phyloP scores from a whole-genome alignment of 2,888 invertebrate genomes.

The Zaprionus bogoriensis region DNA sequence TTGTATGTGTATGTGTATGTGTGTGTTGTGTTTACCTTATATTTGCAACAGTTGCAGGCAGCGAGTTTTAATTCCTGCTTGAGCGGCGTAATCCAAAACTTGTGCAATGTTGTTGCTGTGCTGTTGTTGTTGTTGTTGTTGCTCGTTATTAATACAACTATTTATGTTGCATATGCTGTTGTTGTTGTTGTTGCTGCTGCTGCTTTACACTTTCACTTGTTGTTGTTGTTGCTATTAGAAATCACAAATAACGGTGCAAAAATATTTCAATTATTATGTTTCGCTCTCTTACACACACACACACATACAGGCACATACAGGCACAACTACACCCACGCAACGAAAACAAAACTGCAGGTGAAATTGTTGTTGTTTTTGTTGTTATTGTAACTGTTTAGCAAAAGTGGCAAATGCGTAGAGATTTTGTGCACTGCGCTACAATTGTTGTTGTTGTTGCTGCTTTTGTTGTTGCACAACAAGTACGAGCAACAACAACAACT shows the following conservation, averaged over 20 bases:
- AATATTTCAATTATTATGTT: conserved; percentile 61
- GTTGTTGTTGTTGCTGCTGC: conserved; percentile 34
- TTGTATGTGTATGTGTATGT: neutral
- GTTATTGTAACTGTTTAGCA: conserved; percentile 29
- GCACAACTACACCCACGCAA: conserved; percentile 10
- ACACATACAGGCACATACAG: conserved; percentile 7
- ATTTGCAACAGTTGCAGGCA: conserved; percentile 34
- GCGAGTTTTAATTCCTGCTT: conserved; percentile 41
- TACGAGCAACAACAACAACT: conserved; percentile 23
- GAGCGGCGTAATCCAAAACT: conserved; percentile 46
- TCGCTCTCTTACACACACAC: conserved; percentile 42
- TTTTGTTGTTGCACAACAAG: conserved; percentile 66
- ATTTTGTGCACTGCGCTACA: conserved; percentile 23
- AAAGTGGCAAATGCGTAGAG: conserved; percentile 39
- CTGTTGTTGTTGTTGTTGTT: conserved; percentile 14
- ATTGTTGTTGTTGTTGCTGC: conserved; percentile 17
- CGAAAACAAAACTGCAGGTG: conserved; percentile 48
- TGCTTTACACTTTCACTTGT: conserved; percentile 59
- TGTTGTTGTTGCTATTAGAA: conserved; percentile 48
- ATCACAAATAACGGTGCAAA: conserved; percentile 44
- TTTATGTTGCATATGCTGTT: conserved; percentile 25
- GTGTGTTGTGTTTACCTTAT: conserved; percentile 34
- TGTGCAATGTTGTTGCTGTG: conserved; percentile 23
- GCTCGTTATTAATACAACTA: conserved; percentile 24
- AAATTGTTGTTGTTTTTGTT: conserved; percentile 34